A percentile compares a stretch with the other conserved stretches of the same genome.
phyloP scores from a whole-genome alignment of 2,113 vertebrate species.

The Neogale vison region DNA sequence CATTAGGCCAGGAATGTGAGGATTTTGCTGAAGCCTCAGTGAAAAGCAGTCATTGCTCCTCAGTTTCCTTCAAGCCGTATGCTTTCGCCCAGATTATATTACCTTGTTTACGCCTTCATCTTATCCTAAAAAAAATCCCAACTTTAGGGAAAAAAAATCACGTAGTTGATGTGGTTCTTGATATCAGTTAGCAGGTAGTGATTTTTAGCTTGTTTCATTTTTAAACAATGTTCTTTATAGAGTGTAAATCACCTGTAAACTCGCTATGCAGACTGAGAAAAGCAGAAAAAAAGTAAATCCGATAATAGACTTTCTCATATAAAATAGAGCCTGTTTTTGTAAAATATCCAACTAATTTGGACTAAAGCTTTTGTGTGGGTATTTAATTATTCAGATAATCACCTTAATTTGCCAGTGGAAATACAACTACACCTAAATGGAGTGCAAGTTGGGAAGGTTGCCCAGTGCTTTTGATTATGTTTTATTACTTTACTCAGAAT shows the following conservation, averaged over 20 bases:
- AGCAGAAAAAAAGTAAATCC: background rate
- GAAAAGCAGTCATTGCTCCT: background rate
- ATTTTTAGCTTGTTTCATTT: slow-evolving; percentile 54
- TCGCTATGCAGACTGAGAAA: background rate
- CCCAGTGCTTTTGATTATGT: slow-evolving; percentile 50
- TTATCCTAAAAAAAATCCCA: background rate
- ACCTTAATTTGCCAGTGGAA: slow-evolving; percentile 64
- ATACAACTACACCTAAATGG: slow-evolving; percentile 26
- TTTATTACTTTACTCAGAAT: slow-evolving; percentile 61
- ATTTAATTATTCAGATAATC: slow-evolving; percentile 73
- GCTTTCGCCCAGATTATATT: background rate
- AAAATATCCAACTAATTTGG: slow-evolving; percentile 61
- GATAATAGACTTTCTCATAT: slow-evolving; percentile 31
- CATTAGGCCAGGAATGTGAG: background rate
- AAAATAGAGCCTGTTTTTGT: slow-evolving; percentile 29
- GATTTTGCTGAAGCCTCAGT: background rate
- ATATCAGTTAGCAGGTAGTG: background rate
- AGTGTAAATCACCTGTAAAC: background rate
- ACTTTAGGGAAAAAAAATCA: background rate
- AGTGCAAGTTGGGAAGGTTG: slow-evolving; percentile 42
- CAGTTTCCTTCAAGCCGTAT: background rate
- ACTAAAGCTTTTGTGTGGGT: slow-evolving; percentile 50
- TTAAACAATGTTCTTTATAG: background rate
- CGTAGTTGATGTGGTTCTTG: background rate
- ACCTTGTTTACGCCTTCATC: background rate